phyloP scores from a whole-genome alignment of 2,888 invertebrate genomes.

The Diadegma fenestrale region DNA sequence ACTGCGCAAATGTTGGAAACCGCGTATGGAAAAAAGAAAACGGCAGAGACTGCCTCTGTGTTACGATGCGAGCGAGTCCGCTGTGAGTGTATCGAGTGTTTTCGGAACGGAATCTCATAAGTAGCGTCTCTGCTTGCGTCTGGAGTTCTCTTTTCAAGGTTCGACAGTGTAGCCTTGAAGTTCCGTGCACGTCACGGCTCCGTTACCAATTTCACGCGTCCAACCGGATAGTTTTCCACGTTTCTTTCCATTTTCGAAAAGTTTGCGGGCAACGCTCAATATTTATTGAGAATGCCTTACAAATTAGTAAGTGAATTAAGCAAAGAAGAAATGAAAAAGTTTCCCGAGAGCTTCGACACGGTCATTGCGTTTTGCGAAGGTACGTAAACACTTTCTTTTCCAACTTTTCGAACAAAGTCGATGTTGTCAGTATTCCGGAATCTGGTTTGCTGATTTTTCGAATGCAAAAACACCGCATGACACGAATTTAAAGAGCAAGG shows the following conservation, averaged over 20 bases:
- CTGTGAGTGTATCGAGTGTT: constrained; percentile 47
- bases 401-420: not conserved
- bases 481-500: not conserved
- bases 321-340: constrained; percentile 77
- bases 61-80: constrained; percentile 32
- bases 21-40: constrained; percentile 26
- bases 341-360: constrained; percentile 86
- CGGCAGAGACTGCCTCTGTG: constrained; percentile 26
- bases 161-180: constrained; percentile 34
- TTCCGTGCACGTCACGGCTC: constrained; percentile 23
- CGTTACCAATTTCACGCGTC: constrained; percentile 19
- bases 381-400: constrained; percentile 77
- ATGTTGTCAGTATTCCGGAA: not conserved
- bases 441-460: not conserved
- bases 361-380: constrained; percentile 88
- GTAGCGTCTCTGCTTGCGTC: constrained; percentile 54
- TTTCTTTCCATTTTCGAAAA: not conserved
- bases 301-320: constrained; percentile 58
- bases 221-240: not conserved
- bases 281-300: constrained; percentile 29
- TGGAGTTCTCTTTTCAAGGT: constrained; percentile 52
- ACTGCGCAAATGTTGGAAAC: constrained; percentile 12
- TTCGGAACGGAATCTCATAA: constrained; percentile 51
- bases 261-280: not conserved
- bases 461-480: not conserved